A percentile compares a stretch with the other conserved stretches of the same genome.
Evolutionary conservation across 2,797 vertebrate genomes (phyloP).

Genomic region (Falco biarmicus): DNA sequence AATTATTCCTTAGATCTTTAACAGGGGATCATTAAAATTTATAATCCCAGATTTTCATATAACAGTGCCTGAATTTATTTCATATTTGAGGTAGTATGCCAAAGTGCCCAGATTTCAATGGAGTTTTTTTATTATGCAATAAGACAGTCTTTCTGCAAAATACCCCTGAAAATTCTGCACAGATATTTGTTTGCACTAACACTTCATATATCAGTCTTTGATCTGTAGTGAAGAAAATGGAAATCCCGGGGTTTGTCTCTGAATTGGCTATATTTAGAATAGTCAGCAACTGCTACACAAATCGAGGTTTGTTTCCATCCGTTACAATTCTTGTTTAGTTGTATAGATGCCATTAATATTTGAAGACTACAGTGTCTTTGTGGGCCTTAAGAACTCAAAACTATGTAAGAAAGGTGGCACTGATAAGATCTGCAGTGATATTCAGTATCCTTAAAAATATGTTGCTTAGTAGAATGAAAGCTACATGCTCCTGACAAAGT

Average conservation of each 20-base stretch:
- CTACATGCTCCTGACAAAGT: neutral
- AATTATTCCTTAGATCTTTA: slow-evolving; percentile 3
- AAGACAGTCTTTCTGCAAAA: neutral
- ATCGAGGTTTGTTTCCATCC: neutral
- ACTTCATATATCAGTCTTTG: neutral
- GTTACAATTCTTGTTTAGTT: neutral
- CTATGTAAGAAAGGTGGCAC: neutral
- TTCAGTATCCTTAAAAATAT: neutral
- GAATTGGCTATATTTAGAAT: neutral
- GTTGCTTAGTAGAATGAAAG: neutral
- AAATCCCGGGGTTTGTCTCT: neutral
- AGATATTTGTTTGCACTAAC: neutral
- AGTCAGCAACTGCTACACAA: neutral
- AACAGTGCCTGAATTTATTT: neutral
- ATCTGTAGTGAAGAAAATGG: neutral
- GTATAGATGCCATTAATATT: neutral
- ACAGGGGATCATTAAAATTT: neutral
- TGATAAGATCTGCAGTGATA: neutral
- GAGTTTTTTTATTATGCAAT: neutral
- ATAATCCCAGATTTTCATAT: neutral
- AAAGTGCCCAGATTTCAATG: neutral
- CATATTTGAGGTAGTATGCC: neutral
- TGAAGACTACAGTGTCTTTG: neutral
- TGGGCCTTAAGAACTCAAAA: neutral
- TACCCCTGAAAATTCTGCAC: neutral